Percentiles rank a stretch among this genome's conserved stretches.
These are phyloP conservation scores for Sycophaga agraensis DNA, from an alignment of 1,140 invertebrate genomes.

Conservation along the genomic window DNA sequence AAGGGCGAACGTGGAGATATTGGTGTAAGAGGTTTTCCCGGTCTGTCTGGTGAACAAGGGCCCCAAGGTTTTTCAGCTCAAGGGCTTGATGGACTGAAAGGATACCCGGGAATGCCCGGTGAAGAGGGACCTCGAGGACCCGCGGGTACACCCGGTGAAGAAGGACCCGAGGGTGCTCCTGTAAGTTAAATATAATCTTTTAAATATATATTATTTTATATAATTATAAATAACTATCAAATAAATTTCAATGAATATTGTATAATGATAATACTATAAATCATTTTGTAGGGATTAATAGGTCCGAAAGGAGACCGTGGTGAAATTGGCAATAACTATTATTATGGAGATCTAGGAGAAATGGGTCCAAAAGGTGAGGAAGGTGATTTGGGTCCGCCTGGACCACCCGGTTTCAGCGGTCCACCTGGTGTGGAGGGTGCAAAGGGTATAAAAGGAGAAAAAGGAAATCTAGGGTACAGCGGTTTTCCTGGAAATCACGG, in stretches of 20 bases:
- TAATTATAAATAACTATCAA: neutral
- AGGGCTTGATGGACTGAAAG: constrained; percentile 58
- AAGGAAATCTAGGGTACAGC: constrained; percentile 53
- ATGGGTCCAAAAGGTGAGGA: constrained; percentile 41
- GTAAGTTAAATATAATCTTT: constrained; percentile 33
- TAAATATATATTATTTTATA: neutral
- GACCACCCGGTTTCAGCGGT: constrained; percentile 51
- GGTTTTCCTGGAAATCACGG: constrained; percentile 49
- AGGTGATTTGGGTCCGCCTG: constrained; percentile 48
- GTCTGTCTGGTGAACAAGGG: constrained; percentile 56
- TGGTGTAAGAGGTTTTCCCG: constrained; percentile 57
- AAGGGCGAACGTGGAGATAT: constrained; percentile 61
- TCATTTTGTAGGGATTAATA: constrained; percentile 38
- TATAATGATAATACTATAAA: neutral
- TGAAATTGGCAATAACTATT: constrained; percentile 47
- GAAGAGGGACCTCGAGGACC: constrained; percentile 58
- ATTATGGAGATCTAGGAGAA: constrained; percentile 53
- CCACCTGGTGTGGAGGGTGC: constrained; percentile 54
- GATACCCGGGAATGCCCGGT: constrained; percentile 59
- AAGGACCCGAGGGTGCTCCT: constrained; percentile 53
- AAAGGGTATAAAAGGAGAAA: constrained; percentile 59
- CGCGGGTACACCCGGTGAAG: constrained; percentile 51
- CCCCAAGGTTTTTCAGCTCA: constrained; percentile 47
- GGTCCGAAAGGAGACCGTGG: constrained; percentile 57
- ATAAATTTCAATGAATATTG: neutral